Evolutionary conservation across 53 echinoderm and acorn worm genomes (phyloP), one percentile per base, ranked within the genome.

Genomic region (Zoroaster sp.): DNA sequence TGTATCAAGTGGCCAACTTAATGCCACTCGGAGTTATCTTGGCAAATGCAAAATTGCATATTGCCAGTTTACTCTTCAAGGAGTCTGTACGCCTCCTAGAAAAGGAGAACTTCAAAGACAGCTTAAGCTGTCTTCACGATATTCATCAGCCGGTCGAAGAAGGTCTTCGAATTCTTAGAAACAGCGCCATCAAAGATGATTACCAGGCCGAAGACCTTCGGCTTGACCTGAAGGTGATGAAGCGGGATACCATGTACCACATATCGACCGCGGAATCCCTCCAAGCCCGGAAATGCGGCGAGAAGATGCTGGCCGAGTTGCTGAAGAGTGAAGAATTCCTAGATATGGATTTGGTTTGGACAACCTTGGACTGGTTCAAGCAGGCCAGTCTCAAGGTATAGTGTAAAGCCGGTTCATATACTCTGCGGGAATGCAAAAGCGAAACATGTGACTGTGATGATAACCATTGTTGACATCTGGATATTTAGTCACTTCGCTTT

Each of bases 341-440:
- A 21, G 25, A 49, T 1, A 77, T 77, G 77, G 77, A 77, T 36
- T 17, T 13, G 5, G 46, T 77, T 33, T 77, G 31, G 52, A 52
- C 4, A 6, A 17, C 51, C 17, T 3, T 77, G 34, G 77, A 77
- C 34, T 77, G 77, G 77, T 77, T 77, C 51, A 77, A 77, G 34
- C 47, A 77, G 31, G 77, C 77, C 31, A 32, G 77, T 33, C 77
- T 77, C 23, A 77, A 77, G 77, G 77, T 77, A 47, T 46, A 59
- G n/a, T n/a, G n/a, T n/a, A n/a, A n/a, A n/a, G n/a, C n/a, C n/a
- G n/a, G n/a, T n/a, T n/a, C n/a, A n/a, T n/a, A n/a, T n/a, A n/a
- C n/a, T n/a, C n/a, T n/a, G n/a, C n/a, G n/a, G n/a, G n/a, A n/a
- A n/a, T n/a, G n/a, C n/a, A n/a, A n/a, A n/a, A n/a, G n/a, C n/a